A percentile compares a stretch with the other conserved stretches of the same genome.
These are phyloP conservation scores for Dryobates pubescens DNA, from an alignment of 2,797 vertebrate genomes.

Conservation along the genomic window DNA sequence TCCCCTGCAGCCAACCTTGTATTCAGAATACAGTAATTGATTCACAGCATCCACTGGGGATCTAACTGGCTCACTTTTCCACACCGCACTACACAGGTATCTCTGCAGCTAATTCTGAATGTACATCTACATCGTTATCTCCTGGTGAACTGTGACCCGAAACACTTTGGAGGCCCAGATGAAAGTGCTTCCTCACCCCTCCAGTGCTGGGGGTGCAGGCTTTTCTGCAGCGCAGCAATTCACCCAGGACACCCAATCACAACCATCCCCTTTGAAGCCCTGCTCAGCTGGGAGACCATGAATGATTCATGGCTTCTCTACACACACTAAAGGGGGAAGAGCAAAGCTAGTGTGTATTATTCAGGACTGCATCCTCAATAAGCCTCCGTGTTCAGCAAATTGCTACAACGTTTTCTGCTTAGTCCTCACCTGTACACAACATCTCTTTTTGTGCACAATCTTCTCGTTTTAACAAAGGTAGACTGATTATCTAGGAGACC, in stretches of 20 bases:
- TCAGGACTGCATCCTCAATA: slow-evolving; percentile 87
- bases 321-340: slow-evolving; percentile 86
- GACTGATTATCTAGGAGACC: slow-evolving; percentile 62
- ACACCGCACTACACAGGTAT: slow-evolving; percentile 84
- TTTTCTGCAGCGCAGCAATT: slow-evolving; percentile 86
- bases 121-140: slow-evolving; percentile 88
- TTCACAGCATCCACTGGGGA: slow-evolving; percentile 90
- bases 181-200: slow-evolving; percentile 86
- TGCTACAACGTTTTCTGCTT: slow-evolving; percentile 84
- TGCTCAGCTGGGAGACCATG: slow-evolving; percentile 90
- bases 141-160: slow-evolving; percentile 87
- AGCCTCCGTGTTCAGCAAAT: slow-evolving; percentile 88
- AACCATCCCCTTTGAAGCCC: slow-evolving; percentile 90
- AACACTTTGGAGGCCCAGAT: slow-evolving; percentile 86
- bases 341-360: slow-evolving; percentile 87
- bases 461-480: slow-evolving; percentile 74
- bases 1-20: slow-evolving; percentile 90
- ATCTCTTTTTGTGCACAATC: slow-evolving; percentile 75
- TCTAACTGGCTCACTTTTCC: slow-evolving; percentile 84
- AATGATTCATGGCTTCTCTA: slow-evolving; percentile 93
- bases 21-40: slow-evolving; percentile 95
- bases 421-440: slow-evolving; percentile 82
- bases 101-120: slow-evolving; percentile 85
- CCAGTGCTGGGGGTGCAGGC: slow-evolving; percentile 80
- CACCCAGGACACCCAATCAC: slow-evolving; percentile 89